Conservation (phyloP, 92 coral and sea anemone genomes). For the Phenganax marumi region DNA sequence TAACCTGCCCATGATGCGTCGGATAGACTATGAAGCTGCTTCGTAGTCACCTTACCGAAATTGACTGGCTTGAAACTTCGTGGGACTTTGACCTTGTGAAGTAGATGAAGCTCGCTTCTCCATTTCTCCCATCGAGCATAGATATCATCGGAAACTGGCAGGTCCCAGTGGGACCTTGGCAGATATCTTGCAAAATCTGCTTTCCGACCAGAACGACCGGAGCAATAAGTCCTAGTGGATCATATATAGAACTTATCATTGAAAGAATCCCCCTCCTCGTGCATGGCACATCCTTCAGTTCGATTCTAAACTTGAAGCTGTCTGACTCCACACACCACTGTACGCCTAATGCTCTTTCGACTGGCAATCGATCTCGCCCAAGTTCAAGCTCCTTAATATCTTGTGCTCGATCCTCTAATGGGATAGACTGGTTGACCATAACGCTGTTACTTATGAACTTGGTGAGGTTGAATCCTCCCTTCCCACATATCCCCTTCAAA, state of each 20-base stretch:
- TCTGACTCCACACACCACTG: constrained; percentile 59
- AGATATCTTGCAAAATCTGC: constrained; percentile 50
- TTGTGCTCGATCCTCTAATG: constrained; percentile 41
- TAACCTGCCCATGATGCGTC: constrained; percentile 58
- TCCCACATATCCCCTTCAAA: constrained; percentile 13
- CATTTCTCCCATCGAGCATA: constrained; percentile 52
- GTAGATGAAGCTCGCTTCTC: constrained; percentile 44
- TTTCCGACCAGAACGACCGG: constrained; percentile 49
- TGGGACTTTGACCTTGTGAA: constrained; percentile 38
- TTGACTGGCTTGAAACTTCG: constrained; percentile 37
- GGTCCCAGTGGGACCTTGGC: constrained; percentile 54
- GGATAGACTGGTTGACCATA: constrained; percentile 27
- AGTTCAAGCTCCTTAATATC: constrained; percentile 48
- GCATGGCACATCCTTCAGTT: constrained; percentile 47
- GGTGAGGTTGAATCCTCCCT: constrained; percentile 24
- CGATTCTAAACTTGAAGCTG: constrained; percentile 45
- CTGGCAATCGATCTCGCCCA: constrained; percentile 37
- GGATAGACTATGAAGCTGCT: constrained; percentile 58
- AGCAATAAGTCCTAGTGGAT: constrained; percentile 52
- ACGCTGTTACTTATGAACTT: constrained; percentile 38
- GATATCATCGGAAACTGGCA: constrained; percentile 48
- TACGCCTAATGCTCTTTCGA: constrained; percentile 51
- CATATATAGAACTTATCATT: constrained; percentile 48
- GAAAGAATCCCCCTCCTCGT: constrained; percentile 47
- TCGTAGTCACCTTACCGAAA: constrained; percentile 6